Conservation (phyloP, 2,888 invertebrate genomes). For the Crossocerus cetratus region DNA sequence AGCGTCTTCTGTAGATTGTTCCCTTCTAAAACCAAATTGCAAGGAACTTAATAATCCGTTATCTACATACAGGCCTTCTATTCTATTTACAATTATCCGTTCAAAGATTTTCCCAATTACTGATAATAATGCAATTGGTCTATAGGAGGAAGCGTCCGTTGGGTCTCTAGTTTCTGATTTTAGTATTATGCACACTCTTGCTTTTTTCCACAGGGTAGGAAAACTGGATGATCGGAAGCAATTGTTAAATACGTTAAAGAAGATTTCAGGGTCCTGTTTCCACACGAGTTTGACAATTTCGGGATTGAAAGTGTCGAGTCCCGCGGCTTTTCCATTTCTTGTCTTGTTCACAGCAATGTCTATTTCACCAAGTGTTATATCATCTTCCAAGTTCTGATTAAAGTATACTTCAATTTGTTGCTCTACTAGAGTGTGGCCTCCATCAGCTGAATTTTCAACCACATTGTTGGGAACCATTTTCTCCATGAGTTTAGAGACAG, state of each 20-base stretch:
- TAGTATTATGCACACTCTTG: neutral
- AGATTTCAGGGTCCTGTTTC: neutral
- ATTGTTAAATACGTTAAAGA: neutral
- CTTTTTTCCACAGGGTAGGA: slow-evolving; percentile 9
- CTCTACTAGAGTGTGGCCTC: neutral
- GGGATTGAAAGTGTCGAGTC: neutral
- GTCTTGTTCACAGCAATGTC: neutral
- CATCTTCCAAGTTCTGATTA: neutral
- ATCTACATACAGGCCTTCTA: neutral
- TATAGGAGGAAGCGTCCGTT: neutral
- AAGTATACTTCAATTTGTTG: neutral
- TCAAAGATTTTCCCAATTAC: slow-evolving; percentile 11
- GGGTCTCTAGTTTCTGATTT: slow-evolving; percentile 7
- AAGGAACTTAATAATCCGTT: neutral
- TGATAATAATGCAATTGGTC: slow-evolving; percentile 15
- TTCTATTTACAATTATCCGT: neutral
- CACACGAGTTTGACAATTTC: neutral
- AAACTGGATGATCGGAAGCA: neutral
- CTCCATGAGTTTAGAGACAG: neutral
- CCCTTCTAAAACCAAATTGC: slow-evolving; percentile 10
- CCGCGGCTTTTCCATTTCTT: slow-evolving; percentile 17
- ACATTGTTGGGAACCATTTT: neutral
- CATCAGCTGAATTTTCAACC: neutral
- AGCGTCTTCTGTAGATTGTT: neutral
- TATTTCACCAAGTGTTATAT: slow-evolving; percentile 1